Evolutionary conservation across 2,888 invertebrate genomes (phyloP).

Genomic region (Eristalis intricaria): DNA sequence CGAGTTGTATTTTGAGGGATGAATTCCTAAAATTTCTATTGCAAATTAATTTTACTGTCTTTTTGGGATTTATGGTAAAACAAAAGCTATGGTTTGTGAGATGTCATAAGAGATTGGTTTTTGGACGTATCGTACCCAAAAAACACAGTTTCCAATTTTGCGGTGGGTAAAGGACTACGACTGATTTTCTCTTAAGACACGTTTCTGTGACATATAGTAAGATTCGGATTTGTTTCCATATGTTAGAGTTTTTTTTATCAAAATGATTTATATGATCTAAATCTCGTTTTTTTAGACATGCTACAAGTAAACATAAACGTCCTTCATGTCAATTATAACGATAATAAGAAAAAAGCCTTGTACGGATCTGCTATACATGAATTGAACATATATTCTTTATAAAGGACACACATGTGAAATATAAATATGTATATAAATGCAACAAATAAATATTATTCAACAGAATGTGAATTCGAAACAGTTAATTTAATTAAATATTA

Average conservation of each 20-base stretch:
- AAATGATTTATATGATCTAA: background rate
- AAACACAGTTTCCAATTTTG: background rate
- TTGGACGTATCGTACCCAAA: background rate
- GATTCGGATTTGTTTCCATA: background rate
- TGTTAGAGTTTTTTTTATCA: background rate
- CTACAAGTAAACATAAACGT: background rate
- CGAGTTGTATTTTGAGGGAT: constrained; percentile 26
- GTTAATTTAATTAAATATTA: too few relatives aligned
- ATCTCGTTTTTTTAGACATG: background rate
- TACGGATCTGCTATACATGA: background rate
- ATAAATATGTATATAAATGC: too few relatives aligned
- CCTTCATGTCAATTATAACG: background rate
- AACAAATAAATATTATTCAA: too few relatives aligned
- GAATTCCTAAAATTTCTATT: constrained; percentile 46
- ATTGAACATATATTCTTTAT: too few relatives aligned
- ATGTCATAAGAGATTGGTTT: background rate
- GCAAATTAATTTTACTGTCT: constrained; percentile 32
- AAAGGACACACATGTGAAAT: too few relatives aligned
- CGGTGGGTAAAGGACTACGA: background rate
- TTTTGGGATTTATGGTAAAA: constrained; percentile 20
- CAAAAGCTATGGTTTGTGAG: background rate
- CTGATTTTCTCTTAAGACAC: background rate
- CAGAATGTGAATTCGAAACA: too few relatives aligned
- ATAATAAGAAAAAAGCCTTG: background rate
- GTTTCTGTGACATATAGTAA: background rate